A percentile compares a stretch with the other conserved stretches of the same genome.
Evolutionary conservation across 2,888 invertebrate species (phyloP).

Genomic region (Morpho achilles): DNA sequence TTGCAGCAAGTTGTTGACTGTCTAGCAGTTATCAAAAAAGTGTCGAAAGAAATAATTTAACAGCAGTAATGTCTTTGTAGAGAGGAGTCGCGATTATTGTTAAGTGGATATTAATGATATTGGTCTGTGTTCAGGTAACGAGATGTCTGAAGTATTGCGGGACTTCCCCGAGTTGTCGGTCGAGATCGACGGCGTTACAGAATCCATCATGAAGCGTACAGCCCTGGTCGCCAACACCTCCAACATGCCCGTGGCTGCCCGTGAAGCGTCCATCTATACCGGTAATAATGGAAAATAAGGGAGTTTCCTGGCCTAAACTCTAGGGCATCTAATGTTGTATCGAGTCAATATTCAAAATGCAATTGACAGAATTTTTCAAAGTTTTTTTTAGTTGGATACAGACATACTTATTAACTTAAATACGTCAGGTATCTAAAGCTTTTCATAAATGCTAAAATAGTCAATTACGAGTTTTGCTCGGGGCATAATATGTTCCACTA

Average conservation of each 20-base stretch:
- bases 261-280: slow-evolving; percentile 99
- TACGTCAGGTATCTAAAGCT: too few relatives aligned
- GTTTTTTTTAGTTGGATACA: too few relatives aligned
- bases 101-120: not conserved
- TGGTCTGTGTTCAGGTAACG: slow-evolving; percentile 83
- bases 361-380: too few relatives aligned
- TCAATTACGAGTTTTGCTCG: too few relatives aligned
- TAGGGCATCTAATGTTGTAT: not conserved
- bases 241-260: slow-evolving; percentile 99
- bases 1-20: too few relatives aligned
- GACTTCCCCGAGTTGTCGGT: slow-evolving; percentile 99
- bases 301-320: not conserved
- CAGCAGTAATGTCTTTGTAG: slow-evolving; percentile 45
- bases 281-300: slow-evolving; percentile 63
- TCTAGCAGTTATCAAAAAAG: too few relatives aligned
- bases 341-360: too few relatives aligned
- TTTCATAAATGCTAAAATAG: too few relatives aligned
- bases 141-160: slow-evolving; percentile 99
- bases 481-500: too few relatives aligned
- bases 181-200: slow-evolving; percentile 97
- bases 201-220: slow-evolving; percentile 99
- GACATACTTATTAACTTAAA: too few relatives aligned
- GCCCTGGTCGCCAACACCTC: slow-evolving; percentile 99
- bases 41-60: too few relatives aligned
- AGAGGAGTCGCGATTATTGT: slow-evolving; percentile 89